Conservation (phyloP, 1,140 invertebrate genomes). For the Diploscapter pachys region DNA sequence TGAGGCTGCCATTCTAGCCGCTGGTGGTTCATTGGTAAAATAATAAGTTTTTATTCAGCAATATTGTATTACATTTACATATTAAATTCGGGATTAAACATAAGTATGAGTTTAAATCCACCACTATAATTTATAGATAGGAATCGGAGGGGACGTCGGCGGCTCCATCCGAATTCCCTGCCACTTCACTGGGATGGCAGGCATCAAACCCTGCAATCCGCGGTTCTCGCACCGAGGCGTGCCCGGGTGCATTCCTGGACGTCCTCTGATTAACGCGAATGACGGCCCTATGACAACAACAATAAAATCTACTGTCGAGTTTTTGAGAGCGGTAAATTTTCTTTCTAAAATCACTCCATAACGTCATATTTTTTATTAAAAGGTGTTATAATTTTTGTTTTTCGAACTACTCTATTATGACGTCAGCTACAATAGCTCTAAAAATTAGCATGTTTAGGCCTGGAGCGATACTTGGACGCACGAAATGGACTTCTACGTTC, state of each 20-base stretch:
- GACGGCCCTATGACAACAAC: conserved; percentile 38
- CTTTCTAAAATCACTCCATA: not conserved
- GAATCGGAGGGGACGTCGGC: conserved; percentile 60
- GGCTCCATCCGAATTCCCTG: conserved; percentile 59
- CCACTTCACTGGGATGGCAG: conserved; percentile 45
- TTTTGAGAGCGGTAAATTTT: conserved; percentile 17
- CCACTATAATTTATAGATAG: conserved; percentile 12
- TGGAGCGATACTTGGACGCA: conserved; percentile 31
- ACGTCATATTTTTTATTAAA: too few relatives aligned
- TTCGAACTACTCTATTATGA: too few relatives aligned
- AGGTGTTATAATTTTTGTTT: too few relatives aligned
- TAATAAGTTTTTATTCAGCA: too few relatives aligned
- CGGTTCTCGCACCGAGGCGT: conserved; percentile 32
- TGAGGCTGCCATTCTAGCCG: conserved; percentile 56
- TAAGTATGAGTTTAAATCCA: too few relatives aligned
- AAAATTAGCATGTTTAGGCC: conserved; percentile 5
- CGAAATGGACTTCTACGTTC: conserved; percentile 35
- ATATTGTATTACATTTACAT: too few relatives aligned
- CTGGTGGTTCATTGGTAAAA: conserved; percentile 51
- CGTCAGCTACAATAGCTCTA: not conserved
- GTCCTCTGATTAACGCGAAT: conserved; percentile 39
- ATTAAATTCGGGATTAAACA: too few relatives aligned
- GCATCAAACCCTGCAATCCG: conserved; percentile 38
- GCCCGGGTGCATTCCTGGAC: conserved; percentile 37
- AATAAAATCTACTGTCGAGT: conserved; percentile 28